Evolutionary conservation across 1,140 invertebrate species (phyloP).

Genomic region (Proctacanthus coquilletti): DNA sequence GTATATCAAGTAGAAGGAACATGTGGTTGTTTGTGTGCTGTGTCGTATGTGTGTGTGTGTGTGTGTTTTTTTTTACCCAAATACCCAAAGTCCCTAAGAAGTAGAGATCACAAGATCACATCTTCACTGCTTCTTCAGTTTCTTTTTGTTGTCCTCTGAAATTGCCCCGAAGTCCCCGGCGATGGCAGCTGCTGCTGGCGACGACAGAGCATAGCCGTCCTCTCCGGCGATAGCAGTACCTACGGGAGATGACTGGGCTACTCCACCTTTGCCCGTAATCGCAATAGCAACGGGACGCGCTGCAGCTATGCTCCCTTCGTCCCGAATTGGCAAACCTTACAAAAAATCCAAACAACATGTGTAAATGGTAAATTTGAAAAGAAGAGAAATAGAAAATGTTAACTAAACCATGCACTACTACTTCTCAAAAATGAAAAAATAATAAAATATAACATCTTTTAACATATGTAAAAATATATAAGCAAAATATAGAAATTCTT

Average conservation of each 20-base stretch:
- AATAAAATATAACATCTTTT: no score
- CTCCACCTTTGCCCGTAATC: constrained; percentile 42
- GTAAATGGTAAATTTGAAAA: neutral
- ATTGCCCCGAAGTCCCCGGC: constrained; percentile 32
- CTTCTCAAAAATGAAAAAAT: no score
- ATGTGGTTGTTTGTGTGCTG: no score
- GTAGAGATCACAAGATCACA: no score
- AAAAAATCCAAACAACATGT: neutral
- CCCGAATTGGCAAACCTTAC: neutral
- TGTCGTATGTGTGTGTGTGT: no score
- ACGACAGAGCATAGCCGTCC: constrained; percentile 45
- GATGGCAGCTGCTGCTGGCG: constrained; percentile 51
- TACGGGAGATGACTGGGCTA: constrained; percentile 49
- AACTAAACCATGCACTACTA: constrained; percentile 8
- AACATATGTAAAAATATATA: no score
- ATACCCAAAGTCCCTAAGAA: no score
- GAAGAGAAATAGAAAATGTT: constrained; percentile 1
- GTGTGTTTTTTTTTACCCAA: no score
- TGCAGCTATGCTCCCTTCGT: neutral
- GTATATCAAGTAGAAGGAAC: no score
- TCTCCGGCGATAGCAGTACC: constrained; percentile 49
- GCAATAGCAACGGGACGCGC: constrained; percentile 8
- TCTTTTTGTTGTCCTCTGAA: neutral
- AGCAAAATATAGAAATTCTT: no score
- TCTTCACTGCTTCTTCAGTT: neutral